These are phyloP conservation scores for Amaurobius ferox DNA, from an alignment of 2,888 invertebrate genomes.

Conservation along the genomic window DNA sequence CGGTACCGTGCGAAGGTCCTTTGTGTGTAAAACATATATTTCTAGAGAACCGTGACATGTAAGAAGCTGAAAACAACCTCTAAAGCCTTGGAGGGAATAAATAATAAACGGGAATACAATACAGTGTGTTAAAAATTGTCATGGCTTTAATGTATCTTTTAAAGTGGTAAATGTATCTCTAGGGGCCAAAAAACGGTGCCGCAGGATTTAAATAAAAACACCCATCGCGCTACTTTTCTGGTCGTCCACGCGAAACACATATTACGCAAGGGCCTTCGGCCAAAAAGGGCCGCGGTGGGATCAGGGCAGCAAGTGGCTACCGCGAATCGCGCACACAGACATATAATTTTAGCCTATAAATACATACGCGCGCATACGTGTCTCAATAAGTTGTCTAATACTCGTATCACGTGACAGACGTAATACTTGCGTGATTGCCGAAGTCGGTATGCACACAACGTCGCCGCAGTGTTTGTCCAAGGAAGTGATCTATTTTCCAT, in stretches of 20 bases:
- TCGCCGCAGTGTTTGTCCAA: constrained; percentile 57
- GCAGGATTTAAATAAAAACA: constrained; percentile 1
- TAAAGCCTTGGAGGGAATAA: too few relatives aligned
- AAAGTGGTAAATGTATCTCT: not conserved
- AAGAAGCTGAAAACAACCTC: too few relatives aligned
- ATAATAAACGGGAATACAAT: too few relatives aligned
- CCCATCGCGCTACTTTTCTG: not conserved
- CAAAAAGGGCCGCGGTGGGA: not conserved
- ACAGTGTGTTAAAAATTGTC: too few relatives aligned
- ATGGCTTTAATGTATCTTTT: too few relatives aligned
- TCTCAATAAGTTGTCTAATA: constrained; percentile 33
- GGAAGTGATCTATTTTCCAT: constrained; percentile 62
- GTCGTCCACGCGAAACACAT: constrained; percentile 27
- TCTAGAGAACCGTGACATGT: too few relatives aligned
- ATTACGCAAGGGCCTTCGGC: constrained; percentile 21
- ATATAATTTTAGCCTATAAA: constrained; percentile 57
- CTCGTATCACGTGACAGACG: constrained; percentile 36
- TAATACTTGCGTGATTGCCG: constrained; percentile 37
- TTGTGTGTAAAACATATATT: too few relatives aligned
- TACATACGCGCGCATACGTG: constrained; percentile 24
- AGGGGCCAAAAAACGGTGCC: not conserved
- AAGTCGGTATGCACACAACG: constrained; percentile 49
- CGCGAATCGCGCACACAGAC: constrained; percentile 12
- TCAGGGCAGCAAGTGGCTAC: constrained; percentile 23
- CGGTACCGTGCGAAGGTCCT: too few relatives aligned